Evolutionary conservation across 1,140 invertebrate species (phyloP).

Genomic region (Heliconius hermathena): DNA sequence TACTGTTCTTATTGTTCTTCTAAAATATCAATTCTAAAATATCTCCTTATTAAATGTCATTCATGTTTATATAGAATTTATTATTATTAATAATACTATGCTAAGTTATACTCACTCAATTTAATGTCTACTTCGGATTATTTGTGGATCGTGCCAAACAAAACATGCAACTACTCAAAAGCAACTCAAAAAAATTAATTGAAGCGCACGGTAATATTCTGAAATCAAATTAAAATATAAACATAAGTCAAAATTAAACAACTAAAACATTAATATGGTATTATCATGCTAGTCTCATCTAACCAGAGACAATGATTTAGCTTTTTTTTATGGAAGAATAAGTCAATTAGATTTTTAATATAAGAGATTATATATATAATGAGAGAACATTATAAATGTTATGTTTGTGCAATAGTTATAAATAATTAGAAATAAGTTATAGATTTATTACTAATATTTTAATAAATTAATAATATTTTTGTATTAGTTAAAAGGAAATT

Average conservation of each 20-base stretch:
- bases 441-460: no score
- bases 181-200: conserved; percentile 64
- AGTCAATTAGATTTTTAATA: neutral
- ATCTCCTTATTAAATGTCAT: neutral
- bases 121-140: conserved; percentile 33
- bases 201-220: conserved; percentile 61
- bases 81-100: neutral
- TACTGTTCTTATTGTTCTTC: no score
- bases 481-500: no score
- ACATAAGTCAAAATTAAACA: conserved; percentile 23
- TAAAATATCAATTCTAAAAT: no score
- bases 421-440: no score
- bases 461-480: no score
- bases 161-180: conserved; percentile 76
- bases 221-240: conserved; percentile 62
- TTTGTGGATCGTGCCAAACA: conserved; percentile 49
- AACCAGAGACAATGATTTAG: no score
- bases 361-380: neutral
- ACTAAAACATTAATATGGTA: neutral
- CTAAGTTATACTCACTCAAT: conserved; percentile 55
- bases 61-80: neutral
- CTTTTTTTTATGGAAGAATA: neutral
- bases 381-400: neutral
- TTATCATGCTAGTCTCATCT: neutral
- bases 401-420: neutral